Evolutionary conservation across 2,888 invertebrate genomes (phyloP).

Genomic region (Drosophila emarginata): DNA sequence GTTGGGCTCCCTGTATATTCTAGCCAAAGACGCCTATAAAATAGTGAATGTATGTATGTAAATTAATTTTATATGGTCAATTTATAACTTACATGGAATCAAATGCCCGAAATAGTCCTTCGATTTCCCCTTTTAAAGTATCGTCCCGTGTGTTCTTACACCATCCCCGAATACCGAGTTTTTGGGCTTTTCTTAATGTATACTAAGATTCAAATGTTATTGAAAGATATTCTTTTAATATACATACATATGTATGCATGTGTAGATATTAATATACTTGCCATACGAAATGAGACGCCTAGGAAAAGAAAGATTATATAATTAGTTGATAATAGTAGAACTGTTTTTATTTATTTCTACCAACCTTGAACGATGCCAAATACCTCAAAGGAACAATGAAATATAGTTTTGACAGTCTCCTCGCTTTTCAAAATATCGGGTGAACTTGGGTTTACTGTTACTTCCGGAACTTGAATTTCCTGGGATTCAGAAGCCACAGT

Average conservation of each 20-base stretch:
- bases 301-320: conserved; percentile 1
- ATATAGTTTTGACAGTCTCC: conserved; percentile 10
- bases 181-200: conserved; percentile 83
- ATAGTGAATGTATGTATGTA: neutral
- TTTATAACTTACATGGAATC: conserved; percentile 83
- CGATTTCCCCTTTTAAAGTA: conserved; percentile 85
- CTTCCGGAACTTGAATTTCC: neutral
- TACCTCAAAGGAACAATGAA: conserved; percentile 78
- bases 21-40: conserved; percentile 82
- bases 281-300: conserved; percentile 75
- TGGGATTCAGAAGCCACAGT: neutral
- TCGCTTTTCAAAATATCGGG: neutral
- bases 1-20: conserved; percentile 88
- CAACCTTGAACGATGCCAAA: conserved; percentile 81
- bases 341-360: neutral
- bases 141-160: conserved; percentile 85
- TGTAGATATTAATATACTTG: no score
- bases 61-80: neutral
- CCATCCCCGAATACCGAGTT: conserved; percentile 85
- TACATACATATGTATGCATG: no score
- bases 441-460: neutral
- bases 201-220: conserved; percentile 37
- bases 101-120: conserved; percentile 83
- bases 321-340: neutral
- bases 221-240: no score